phyloP scores from a whole-genome alignment of 2,113 vertebrate species.

The Callopanchax toddi region DNA sequence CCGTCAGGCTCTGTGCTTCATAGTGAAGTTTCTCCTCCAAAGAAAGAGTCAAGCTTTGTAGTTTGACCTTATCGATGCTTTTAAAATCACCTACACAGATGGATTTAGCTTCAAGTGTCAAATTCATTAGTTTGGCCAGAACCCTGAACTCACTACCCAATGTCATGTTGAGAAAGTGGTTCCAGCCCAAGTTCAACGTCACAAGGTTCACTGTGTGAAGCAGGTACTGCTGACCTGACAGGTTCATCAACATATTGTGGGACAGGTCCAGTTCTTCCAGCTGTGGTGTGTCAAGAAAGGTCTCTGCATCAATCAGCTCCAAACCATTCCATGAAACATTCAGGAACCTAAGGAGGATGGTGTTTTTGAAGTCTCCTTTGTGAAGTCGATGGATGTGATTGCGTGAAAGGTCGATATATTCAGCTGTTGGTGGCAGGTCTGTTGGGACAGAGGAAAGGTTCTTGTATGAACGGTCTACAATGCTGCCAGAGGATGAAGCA shows the following conservation, averaged over 20 bases:
- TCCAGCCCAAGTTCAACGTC: slow-evolving; percentile 84
- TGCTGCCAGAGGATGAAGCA: not conserved
- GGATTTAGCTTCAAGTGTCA: slow-evolving; percentile 79
- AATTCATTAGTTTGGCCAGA: slow-evolving; percentile 77
- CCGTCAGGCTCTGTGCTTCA: slow-evolving; percentile 74
- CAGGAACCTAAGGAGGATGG: slow-evolving; percentile 76
- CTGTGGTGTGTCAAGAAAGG: slow-evolving; percentile 79
- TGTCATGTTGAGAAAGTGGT: slow-evolving; percentile 78
- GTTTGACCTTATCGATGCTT: slow-evolving; percentile 66
- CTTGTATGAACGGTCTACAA: slow-evolving; percentile 58
- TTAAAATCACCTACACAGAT: slow-evolving; percentile 76
- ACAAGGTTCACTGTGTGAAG: slow-evolving; percentile 64
- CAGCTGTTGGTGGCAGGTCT: slow-evolving; percentile 42
- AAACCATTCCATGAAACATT: slow-evolving; percentile 86
- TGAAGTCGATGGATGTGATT: slow-evolving; percentile 81
- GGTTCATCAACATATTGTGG: slow-evolving; percentile 81
- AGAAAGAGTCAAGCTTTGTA: slow-evolving; percentile 77
- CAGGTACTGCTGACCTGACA: slow-evolving; percentile 71
- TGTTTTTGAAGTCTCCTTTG: slow-evolving; percentile 70
- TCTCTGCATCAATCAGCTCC: slow-evolving; percentile 64
- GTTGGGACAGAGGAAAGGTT: slow-evolving; percentile 70
- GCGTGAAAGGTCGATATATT: slow-evolving; percentile 80
- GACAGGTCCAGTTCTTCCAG: slow-evolving; percentile 87
- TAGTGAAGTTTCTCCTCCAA: slow-evolving; percentile 72
- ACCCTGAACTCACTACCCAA: slow-evolving; percentile 80